Evolutionary conservation across 2,888 invertebrate species (phyloP).

Genomic region (Chloroclysta siterata): DNA sequence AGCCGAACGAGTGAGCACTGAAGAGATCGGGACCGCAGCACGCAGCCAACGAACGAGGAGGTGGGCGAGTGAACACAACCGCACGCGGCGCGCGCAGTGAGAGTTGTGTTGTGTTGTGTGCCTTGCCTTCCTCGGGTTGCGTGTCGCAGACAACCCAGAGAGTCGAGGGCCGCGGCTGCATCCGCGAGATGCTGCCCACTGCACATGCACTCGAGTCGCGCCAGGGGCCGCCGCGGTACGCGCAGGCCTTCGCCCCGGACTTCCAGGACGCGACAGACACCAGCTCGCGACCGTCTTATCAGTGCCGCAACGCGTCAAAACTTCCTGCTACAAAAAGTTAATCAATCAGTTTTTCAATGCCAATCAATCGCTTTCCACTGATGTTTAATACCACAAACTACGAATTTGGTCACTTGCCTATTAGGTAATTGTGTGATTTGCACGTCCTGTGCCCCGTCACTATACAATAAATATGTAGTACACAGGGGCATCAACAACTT

Average conservation of each 20-base stretch:
- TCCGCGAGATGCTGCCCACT: constrained; percentile 66
- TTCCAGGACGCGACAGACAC: constrained; percentile 9
- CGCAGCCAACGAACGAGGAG: constrained; percentile 58
- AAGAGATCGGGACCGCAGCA: constrained; percentile 55
- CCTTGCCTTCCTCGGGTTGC: constrained; percentile 59
- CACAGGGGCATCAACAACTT: not conserved
- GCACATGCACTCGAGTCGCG: constrained; percentile 52
- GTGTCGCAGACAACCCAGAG: constrained; percentile 55
- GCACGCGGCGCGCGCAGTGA: constrained; percentile 82
- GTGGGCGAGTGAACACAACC: constrained; percentile 72
- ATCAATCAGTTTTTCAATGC: constrained; percentile 15
- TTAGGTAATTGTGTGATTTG: constrained; percentile 3
- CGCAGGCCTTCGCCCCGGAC: constrained; percentile 17
- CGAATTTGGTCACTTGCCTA: constrained; percentile 40
- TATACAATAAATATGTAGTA: not conserved
- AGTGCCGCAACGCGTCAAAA: constrained; percentile 44
- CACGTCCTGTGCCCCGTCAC: constrained; percentile 9
- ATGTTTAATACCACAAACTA: constrained; percentile 12
- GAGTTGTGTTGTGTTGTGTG: constrained; percentile 64
- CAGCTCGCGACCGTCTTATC: constrained; percentile 13
- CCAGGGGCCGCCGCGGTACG: constrained; percentile 36
- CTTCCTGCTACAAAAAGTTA: constrained; percentile 44
- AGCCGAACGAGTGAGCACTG: constrained; percentile 70
- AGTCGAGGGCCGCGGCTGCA: constrained; percentile 59
- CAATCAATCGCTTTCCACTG: not conserved